Base-by-base conservation (phyloP, 1,140 invertebrate genomes). In the Vollenhovia emeryi region DNA sequence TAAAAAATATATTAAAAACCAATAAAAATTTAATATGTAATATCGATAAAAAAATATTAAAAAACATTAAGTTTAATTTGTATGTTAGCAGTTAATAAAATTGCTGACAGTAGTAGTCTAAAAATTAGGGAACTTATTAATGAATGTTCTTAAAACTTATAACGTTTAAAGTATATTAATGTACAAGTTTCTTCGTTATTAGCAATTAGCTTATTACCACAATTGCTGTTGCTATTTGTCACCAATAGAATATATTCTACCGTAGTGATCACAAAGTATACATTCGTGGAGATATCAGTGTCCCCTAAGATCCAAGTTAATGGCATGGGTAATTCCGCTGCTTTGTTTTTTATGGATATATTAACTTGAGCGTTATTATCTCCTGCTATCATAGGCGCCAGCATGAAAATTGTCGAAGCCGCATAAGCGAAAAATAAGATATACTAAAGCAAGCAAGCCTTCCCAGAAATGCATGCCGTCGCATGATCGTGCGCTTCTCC, bases 181-280 rank as follows among this genome's bases (percentile, higher is more conserved):
- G 21, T 52, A 5, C 30, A 45, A 24, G 4, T 24, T 9, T 66
- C 0, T 24, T 43, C 24, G 2, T 15, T 66, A 66, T 66, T 43
- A 66, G 13, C 6, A 24, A 24, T 24, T 66, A 66, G 13, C 2
- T 66, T 45, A 43, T 45, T 88, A 89, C 87, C 87, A 13, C 75
- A 9, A 55, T 88, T 89, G 3, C 84, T 40, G 5, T 9, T 71
- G 21, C 62, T 7, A 24, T 13, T 66, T n/a, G n/a, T n/a, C 24
- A 66, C 40, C 0, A 71, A 1, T 0, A 89, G 18, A 0, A 73
- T 0, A 11, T 18, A 80, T 64, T 64, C 8, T 1, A 52, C 0
- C 0, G 24, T 0, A 11, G 55, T 73, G 1, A 89, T 13, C 0
- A 0, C 9, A 1, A 30, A 15, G 30, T 36, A 59, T 5, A 43